phyloP scores from a whole-genome alignment of 2,888 invertebrate genomes.

The Polydrusus tereticollis region DNA sequence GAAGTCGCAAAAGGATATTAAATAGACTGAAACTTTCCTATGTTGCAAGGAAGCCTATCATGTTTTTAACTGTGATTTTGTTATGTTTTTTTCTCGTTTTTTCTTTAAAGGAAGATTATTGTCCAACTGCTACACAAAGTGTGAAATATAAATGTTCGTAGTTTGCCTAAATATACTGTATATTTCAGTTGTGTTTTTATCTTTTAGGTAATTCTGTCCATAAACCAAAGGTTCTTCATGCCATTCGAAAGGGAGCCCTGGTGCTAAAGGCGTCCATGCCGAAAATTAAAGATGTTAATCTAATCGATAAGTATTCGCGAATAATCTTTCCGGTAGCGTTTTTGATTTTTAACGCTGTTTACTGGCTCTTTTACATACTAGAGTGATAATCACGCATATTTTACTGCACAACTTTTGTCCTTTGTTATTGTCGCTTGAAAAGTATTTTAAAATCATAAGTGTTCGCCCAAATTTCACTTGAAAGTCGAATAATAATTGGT shows the following conservation, averaged over 20 bases:
- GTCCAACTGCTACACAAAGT: no score
- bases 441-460: not conserved
- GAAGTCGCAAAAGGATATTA: no score
- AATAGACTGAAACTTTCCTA: no score
- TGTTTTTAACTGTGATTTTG: no score
- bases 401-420: not conserved
- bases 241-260: slow-evolving; percentile 86
- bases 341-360: slow-evolving; percentile 93
- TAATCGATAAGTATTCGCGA: slow-evolving; percentile 97
- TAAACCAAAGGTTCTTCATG: slow-evolving; percentile 82
- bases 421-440: not conserved
- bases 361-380: slow-evolving; percentile 89
- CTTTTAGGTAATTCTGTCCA: slow-evolving; percentile 71
- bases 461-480: no score
- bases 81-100: no score
- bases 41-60: no score
- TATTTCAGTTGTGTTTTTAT: slow-evolving; percentile 1
- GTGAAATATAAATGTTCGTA: no score
- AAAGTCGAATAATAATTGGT: no score
- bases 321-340: slow-evolving; percentile 97
- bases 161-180: no score
- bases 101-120: no score
- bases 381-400: slow-evolving; percentile 45
- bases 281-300: slow-evolving; percentile 97
- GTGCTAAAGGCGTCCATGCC: slow-evolving; percentile 91